Evolutionary conservation across 2,797 vertebrate species (phyloP), one percentile per base, ranked within the genome.

Genomic region (Phoeniculus purpureus): DNA sequence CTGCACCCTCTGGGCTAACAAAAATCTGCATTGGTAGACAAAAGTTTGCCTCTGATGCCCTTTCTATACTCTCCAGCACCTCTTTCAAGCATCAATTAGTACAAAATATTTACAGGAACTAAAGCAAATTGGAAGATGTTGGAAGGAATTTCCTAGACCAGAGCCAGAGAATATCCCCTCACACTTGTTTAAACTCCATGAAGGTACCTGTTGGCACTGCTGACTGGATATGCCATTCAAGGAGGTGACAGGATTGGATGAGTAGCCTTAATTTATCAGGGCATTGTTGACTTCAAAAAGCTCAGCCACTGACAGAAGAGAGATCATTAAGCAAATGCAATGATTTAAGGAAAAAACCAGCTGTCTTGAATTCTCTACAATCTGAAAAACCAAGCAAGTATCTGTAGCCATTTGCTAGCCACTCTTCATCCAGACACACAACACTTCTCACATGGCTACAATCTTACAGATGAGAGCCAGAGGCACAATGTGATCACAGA

Each of bases 301-400:
- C 20, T 62, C 37, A 70, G 50, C 11, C 40, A 83, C 32, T 40
- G 20, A 65, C 34, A 84, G 56, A 68, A 65, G 15, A 59, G 9
- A 75, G 68, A 43, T 43, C 43, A 43, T 43, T 43, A 43, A 43
- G 43, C 43, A 43, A 43, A 43, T 43, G 14, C 43, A 81, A 74
- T 64, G 45, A 90, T 75, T 79, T 80, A 59, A 87, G 23, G 58
- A 55, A 92, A 87, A 83, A 51, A 89, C 91, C 76, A 88, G n/a
- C 40, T 31, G 3, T 26, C 52, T 79, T 72, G 23, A 74, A 32
- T 66, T 32, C 17, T 68, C 47, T 34, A 21, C 22, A 14, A 23
- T 68, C 14, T 19, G 4, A 61, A 85, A 78, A 92, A 52, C 43
- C 17, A 58, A 91, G 77, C n/a, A 61, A 66, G 37, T n/a, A 78